A percentile compares a stretch with the other conserved stretches of the same genome.
Evolutionary conservation across 92 coral and sea anemone species (phyloP).

Genomic region (Metridium senile): DNA sequence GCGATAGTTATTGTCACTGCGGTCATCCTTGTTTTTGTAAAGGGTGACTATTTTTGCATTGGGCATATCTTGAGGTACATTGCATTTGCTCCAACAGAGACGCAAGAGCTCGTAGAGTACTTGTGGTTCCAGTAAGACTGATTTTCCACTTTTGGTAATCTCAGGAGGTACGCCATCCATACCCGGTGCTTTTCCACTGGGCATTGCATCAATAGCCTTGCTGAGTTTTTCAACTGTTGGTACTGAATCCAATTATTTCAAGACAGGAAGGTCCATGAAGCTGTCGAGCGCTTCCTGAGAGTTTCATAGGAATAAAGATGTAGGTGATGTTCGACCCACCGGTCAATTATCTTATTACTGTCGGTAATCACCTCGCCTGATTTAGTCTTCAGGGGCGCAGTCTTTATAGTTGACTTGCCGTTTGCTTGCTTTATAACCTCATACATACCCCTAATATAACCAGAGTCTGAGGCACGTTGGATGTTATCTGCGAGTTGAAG

Average conservation of each 20-base stretch:
- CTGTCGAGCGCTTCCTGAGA: background rate
- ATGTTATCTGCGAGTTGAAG: slow-evolving; percentile 3
- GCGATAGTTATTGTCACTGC: background rate
- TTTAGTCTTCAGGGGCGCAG: background rate
- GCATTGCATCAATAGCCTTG: background rate
- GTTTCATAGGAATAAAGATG: background rate
- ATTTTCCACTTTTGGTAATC: background rate
- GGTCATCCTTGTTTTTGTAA: background rate
- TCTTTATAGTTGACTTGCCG: background rate
- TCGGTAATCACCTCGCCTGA: background rate
- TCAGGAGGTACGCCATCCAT: background rate
- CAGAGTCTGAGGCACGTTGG: slow-evolving; percentile 27
- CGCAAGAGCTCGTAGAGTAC: slow-evolving; percentile 11
- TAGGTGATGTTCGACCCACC: background rate
- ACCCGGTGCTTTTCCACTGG: background rate
- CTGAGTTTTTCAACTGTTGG: background rate
- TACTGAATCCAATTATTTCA: background rate
- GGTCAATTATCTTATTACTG: background rate
- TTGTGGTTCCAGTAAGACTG: background rate
- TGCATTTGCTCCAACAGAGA: slow-evolving; percentile 7
- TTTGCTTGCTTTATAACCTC: slow-evolving; percentile 16
- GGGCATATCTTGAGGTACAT: background rate
- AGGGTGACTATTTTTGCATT: background rate
- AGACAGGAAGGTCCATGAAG: background rate
- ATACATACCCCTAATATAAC: slow-evolving; percentile 27